Conservation (phyloP, 2,113 vertebrate species). For the Engystomops pustulosus region DNA sequence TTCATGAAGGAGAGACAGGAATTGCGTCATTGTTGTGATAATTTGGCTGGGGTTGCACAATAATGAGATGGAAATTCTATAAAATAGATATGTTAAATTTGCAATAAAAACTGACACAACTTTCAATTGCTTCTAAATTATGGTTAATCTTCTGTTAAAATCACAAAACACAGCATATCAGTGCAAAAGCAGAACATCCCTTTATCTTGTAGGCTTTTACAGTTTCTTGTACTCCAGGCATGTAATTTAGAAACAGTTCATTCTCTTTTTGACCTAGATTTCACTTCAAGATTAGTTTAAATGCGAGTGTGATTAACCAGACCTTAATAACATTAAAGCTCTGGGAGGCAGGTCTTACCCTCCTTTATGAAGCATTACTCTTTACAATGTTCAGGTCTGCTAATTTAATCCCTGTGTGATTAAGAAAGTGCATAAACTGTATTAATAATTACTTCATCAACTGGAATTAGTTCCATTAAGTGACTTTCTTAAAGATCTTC, state of each 20-base stretch:
- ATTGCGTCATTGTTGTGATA: conserved; percentile 3
- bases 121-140: conserved; percentile 25
- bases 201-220: conserved; percentile 29
- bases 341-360: conserved; percentile 28
- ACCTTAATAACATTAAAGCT: conserved; percentile 50
- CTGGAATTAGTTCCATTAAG: conserved; percentile 14
- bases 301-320: conserved; percentile 52
- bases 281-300: conserved; percentile 54
- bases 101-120: conserved; percentile 21
- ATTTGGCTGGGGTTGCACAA: neutral
- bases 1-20: neutral
- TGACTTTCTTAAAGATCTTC: neutral
- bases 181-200: conserved; percentile 35
- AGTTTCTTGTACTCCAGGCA: neutral
- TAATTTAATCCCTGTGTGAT: conserved; percentile 51
- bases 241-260: conserved; percentile 41
- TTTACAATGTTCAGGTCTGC: conserved; percentile 51
- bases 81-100: conserved; percentile 12
- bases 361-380: conserved; percentile 29
- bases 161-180: conserved; percentile 36
- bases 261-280: conserved; percentile 52
- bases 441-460: conserved; percentile 36
- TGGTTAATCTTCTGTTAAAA: conserved; percentile 43
- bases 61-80: conserved; percentile 8
- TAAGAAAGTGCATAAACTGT: conserved; percentile 38